A percentile compares a stretch with the other conserved stretches of the same genome.
phyloP scores from a whole-genome alignment of 2,113 vertebrate genomes.

The Triplophysa rosa region DNA sequence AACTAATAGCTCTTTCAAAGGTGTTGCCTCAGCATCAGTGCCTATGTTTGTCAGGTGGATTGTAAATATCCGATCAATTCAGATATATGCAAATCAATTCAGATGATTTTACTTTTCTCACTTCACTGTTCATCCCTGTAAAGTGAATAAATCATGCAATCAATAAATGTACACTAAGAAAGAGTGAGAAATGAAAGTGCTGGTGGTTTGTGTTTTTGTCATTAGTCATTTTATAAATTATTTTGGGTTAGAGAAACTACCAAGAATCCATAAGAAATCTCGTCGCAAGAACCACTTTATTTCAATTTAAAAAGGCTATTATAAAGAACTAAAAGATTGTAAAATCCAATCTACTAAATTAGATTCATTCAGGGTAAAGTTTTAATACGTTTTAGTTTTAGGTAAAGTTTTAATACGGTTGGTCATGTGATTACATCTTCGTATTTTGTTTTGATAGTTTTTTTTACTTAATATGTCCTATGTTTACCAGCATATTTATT shows the following conservation, averaged over 20 bases:
- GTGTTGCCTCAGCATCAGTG: slow-evolving; percentile 13
- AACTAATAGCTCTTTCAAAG: neutral
- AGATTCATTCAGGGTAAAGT: neutral
- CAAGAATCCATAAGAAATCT: too few relatives aligned
- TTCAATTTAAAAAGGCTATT: too few relatives aligned
- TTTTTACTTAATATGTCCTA: too few relatives aligned
- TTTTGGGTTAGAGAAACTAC: too few relatives aligned
- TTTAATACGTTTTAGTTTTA: neutral
- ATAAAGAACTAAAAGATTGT: too few relatives aligned
- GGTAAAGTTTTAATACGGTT: neutral
- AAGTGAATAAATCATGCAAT: slow-evolving; percentile 84
- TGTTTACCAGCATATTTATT: too few relatives aligned
- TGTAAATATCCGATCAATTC: slow-evolving; percentile 39
- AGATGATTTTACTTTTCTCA: slow-evolving; percentile 68
- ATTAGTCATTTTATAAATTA: neutral
- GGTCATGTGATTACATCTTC: neutral
- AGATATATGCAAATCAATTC: slow-evolving; percentile 28
- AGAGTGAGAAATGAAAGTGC: slow-evolving; percentile 35
- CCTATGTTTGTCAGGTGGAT: slow-evolving; percentile 43
- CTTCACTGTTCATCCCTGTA: slow-evolving; percentile 74
- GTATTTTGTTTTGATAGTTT: neutral
- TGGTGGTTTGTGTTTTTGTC: neutral
- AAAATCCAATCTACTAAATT: neutral
- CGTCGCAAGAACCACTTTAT: too few relatives aligned
- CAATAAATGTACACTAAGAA: slow-evolving; percentile 87